Evolutionary conservation across 2,113 vertebrate genomes (phyloP).

Genomic region (Archilochus colubris): DNA sequence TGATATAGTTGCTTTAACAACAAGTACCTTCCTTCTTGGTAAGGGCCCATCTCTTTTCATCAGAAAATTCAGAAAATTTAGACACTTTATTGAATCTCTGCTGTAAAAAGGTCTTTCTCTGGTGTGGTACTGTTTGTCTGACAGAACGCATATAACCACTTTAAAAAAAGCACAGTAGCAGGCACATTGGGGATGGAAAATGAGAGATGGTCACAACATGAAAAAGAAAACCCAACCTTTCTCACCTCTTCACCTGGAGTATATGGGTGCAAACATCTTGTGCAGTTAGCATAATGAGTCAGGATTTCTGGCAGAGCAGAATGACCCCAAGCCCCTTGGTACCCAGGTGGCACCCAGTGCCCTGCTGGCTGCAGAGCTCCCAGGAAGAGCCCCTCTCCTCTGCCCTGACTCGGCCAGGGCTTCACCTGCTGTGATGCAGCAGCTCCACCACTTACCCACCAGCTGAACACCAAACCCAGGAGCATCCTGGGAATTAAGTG

Average conservation of each 20-base stretch:
- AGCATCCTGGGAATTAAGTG: not conserved
- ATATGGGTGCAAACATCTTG: accelerated
- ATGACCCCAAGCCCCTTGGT: not conserved
- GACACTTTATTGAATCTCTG: not conserved
- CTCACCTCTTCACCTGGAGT: not conserved
- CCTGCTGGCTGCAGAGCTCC: not conserved
- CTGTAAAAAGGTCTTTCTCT: slow-evolving; percentile 2
- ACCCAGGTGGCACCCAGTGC: not conserved
- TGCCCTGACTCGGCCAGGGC: not conserved
- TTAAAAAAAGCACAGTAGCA: not conserved
- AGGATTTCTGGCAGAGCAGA: accelerated
- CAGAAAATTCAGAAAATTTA: slow-evolving; percentile 21
- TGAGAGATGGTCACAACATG: not conserved
- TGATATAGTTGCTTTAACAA: slow-evolving; percentile 5
- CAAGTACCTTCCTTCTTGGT: slow-evolving; percentile 26
- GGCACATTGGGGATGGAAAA: not conserved
- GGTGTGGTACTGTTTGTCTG: not conserved
- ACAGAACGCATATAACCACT: not conserved
- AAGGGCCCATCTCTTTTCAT: not conserved
- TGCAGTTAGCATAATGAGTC: not conserved
- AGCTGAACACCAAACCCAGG: not conserved
- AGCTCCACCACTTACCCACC: not conserved
- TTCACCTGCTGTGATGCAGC: not conserved
- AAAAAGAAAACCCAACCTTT: not conserved
- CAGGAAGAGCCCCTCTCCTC: not conserved